These are phyloP conservation scores for Rotaria sp. DNA, from an alignment of 2,888 invertebrate genomes.

Conservation along the genomic window DNA sequence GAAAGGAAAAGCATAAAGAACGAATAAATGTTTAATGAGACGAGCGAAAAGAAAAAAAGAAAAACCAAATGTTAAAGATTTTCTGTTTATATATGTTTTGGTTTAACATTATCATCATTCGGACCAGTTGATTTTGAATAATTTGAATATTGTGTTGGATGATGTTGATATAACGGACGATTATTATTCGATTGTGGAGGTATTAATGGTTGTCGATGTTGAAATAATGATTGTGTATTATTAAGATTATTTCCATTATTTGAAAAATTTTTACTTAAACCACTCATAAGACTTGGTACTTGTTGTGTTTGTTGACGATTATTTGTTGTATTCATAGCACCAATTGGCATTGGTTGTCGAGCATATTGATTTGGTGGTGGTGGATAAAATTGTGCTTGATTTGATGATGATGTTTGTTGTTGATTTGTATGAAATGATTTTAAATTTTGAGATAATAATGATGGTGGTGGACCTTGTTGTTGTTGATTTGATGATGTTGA, in stretches of 20 bases:
- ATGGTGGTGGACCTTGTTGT: neutral
- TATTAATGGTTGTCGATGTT: neutral
- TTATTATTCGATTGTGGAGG: neutral
- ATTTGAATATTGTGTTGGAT: neutral
- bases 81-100: neutral
- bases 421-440: neutral
- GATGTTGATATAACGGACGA: neutral
- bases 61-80: neutral
- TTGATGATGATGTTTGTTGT: constrained; percentile 1
- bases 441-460: neutral
- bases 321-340: neutral
- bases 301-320: neutral
- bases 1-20: neutral
- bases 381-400: neutral
- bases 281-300: neutral
- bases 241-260: neutral
- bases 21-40: neutral
- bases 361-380: neutral
- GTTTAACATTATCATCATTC: constrained; percentile 3
- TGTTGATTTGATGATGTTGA: constrained; percentile 11
- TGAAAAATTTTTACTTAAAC: neutral
- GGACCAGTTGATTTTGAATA: neutral
- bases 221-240: neutral
- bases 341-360: neutral
- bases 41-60: neutral